Conservation (phyloP, 35 echinoderm and acorn worm genomes). For the Holothuria glaberrima region DNA sequence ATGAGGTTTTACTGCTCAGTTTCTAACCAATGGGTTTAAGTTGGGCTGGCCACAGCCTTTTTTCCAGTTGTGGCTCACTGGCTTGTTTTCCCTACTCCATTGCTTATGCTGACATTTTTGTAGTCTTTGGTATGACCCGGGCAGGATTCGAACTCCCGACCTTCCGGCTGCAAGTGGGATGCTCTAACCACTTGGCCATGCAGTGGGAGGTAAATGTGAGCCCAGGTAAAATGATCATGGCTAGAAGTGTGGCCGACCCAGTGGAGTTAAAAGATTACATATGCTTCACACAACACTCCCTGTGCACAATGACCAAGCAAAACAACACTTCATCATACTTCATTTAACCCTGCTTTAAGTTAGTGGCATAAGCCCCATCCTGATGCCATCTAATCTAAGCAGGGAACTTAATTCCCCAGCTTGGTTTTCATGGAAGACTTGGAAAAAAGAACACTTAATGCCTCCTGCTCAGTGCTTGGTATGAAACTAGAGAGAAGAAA, state of each 20-base stretch:
- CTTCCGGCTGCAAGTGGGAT: too few relatives aligned
- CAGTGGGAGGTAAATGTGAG: too few relatives aligned
- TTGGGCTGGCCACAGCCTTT: too few relatives aligned
- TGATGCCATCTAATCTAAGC: background rate
- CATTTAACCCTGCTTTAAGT: background rate
- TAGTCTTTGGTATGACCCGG: too few relatives aligned
- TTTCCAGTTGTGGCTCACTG: too few relatives aligned
- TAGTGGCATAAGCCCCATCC: background rate
- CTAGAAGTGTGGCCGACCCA: background rate
- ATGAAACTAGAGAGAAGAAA: background rate
- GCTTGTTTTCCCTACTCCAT: too few relatives aligned
- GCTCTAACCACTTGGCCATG: too few relatives aligned
- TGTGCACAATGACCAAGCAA: background rate
- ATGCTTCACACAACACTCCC: background rate
- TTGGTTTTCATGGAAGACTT: background rate
- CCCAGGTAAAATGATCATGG: background rate
- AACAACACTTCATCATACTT: constrained; percentile 5
- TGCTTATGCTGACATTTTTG: too few relatives aligned
- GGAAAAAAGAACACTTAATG: background rate
- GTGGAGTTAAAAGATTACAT: background rate
- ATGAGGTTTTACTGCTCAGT: too few relatives aligned
- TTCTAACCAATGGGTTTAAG: too few relatives aligned
- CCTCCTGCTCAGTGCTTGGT: background rate
- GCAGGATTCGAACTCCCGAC: too few relatives aligned
- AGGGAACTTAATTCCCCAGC: background rate